A percentile compares a stretch with the other conserved stretches of the same genome.
phyloP scores from a whole-genome alignment of 1,140 invertebrate genomes.

The Sycophila sp. region DNA sequence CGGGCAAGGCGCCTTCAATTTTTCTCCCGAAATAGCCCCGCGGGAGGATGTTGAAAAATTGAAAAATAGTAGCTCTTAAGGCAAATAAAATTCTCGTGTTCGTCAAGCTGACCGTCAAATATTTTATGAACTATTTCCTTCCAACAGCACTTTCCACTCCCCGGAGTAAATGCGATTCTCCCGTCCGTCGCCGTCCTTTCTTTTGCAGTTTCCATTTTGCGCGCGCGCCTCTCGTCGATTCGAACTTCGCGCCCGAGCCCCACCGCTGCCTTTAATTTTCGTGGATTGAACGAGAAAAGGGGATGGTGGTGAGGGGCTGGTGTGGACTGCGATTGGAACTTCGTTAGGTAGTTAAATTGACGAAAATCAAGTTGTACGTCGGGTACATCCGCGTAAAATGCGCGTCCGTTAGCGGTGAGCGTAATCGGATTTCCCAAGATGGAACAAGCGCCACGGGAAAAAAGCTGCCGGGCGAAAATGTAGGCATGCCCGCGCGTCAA shows the following conservation, averaged over 20 bases:
- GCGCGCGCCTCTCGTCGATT: no score
- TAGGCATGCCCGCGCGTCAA: neutral
- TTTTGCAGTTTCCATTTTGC: no score
- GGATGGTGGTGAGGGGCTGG: neutral
- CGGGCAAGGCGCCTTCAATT: no score
- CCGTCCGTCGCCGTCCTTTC: no score
- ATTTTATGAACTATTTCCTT: no score
- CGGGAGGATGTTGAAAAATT: no score
- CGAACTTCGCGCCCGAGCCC: neutral
- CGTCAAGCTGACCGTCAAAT: no score
- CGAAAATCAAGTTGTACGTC: slow-evolving; percentile 40
- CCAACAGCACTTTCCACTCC: no score
- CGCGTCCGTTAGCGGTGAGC: neutral
- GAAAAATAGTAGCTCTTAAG: no score
- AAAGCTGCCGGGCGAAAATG: neutral
- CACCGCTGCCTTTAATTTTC: slow-evolving; percentile 25
- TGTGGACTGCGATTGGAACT: slow-evolving; percentile 44
- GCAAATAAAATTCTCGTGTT: no score
- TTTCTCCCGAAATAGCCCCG: no score
- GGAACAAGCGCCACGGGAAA: neutral
- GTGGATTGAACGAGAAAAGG: slow-evolving; percentile 36
- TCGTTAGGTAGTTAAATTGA: slow-evolving; percentile 45
- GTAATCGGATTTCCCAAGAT: neutral
- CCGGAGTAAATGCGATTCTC: no score
- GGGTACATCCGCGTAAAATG: neutral